Conservation (phyloP, 2,888 invertebrate species). For the Caenorhabditis macrosperma region DNA sequence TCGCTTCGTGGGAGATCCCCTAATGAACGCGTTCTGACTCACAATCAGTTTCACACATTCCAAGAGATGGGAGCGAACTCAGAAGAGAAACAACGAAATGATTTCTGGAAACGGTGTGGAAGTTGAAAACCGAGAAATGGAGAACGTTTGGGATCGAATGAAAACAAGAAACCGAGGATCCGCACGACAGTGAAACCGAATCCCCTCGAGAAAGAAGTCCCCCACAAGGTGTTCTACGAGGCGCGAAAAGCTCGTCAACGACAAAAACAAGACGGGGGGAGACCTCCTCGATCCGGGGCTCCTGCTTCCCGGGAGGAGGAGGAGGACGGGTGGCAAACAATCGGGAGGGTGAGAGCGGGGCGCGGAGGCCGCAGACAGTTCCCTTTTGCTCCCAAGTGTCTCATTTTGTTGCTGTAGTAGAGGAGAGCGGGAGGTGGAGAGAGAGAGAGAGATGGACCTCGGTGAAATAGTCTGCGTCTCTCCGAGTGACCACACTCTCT, state of each 20-base stretch:
- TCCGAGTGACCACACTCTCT: constrained; percentile 34
- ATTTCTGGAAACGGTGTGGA: too few species aligned
- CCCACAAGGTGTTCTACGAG: constrained; percentile 14
- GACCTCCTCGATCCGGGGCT: constrained; percentile 24
- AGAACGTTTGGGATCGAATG: not conserved
- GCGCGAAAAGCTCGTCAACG: constrained; percentile 18
- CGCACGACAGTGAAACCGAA: constrained; percentile 32
- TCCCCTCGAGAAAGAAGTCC: constrained; percentile 1
- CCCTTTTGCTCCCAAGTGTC: constrained; percentile 29
- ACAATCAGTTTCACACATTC: too few species aligned
- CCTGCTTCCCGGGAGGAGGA: constrained; percentile 4
- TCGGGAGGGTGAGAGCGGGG: constrained; percentile 4
- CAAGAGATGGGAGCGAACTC: not conserved
- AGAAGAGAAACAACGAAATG: not conserved
- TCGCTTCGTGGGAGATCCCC: too few species aligned
- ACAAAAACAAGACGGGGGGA: constrained; percentile 34
- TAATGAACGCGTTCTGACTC: too few species aligned
- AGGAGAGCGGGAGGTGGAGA: not conserved
- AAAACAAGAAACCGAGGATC: constrained; percentile 1
- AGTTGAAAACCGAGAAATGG: not conserved
- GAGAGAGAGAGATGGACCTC: not conserved
- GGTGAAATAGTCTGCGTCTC: constrained; percentile 34
- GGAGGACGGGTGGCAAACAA: constrained; percentile 36
- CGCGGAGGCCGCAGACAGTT: constrained; percentile 20
- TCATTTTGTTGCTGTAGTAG: constrained; percentile 42